Evolutionary conservation across 1,140 invertebrate genomes (phyloP).

Genomic region (Drosophila sturtevanti): DNA sequence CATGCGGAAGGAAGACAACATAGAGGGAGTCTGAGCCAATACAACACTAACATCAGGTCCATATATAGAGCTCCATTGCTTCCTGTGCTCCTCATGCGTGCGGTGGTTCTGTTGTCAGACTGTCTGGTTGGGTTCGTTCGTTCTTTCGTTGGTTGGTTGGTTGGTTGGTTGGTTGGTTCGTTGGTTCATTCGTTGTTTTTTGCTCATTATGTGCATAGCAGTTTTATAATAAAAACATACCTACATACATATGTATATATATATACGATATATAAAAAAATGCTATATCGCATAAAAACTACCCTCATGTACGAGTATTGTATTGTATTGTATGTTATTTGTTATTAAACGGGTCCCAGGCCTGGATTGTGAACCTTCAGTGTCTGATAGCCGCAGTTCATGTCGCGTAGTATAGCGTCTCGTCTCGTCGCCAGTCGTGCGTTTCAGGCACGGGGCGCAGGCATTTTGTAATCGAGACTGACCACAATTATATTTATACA

Average conservation of each 20-base stretch:
- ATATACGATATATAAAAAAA: slow-evolving; percentile 42
- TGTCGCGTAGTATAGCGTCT: too few species aligned
- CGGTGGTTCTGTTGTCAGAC: slow-evolving; percentile 29
- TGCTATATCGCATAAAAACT: slow-evolving; percentile 37
- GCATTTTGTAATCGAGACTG: slow-evolving; percentile 73
- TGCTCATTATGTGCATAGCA: slow-evolving; percentile 66
- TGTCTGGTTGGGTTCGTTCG: slow-evolving; percentile 28
- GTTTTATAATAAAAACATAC: slow-evolving; percentile 23
- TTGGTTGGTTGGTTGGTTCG: slow-evolving; percentile 19
- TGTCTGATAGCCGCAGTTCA: slow-evolving; percentile 28
- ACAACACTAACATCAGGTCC: background rate
- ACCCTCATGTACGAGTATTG: too few species aligned
- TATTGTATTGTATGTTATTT: slow-evolving; percentile 53
- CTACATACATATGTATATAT: background rate
- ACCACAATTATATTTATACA: slow-evolving; percentile 53
- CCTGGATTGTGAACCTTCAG: slow-evolving; percentile 27
- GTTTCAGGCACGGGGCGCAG: slow-evolving; percentile 42
- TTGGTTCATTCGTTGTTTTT: slow-evolving; percentile 49
- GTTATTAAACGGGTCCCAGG: slow-evolving; percentile 62
- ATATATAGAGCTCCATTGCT: slow-evolving; percentile 10
- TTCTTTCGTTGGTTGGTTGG: background rate
- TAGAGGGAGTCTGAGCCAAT: background rate
- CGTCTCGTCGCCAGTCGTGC: slow-evolving; percentile 48
- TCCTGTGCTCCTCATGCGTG: slow-evolving; percentile 2
- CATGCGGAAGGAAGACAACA: slow-evolving; percentile 37